phyloP scores from a whole-genome alignment of 64 coral and sea anemone genomes.

The Stylophora pistillata region DNA sequence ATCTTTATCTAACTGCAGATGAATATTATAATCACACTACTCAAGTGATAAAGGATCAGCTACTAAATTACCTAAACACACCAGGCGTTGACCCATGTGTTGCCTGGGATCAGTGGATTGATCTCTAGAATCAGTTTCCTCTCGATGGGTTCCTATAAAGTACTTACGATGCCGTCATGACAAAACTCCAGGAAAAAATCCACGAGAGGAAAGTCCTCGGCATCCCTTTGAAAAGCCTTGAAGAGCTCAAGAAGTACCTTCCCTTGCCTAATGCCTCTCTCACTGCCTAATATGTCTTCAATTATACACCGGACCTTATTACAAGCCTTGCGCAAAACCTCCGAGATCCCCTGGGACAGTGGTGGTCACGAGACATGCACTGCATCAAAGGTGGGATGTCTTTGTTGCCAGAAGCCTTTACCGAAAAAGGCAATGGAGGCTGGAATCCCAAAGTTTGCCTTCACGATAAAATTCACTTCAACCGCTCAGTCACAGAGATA shows the following conservation, averaged over 20 bases:
- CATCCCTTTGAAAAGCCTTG: not conserved
- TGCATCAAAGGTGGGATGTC: conserved; percentile 34
- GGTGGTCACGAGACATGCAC: conserved; percentile 53
- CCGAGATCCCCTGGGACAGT: conserved; percentile 33
- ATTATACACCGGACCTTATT: conserved; percentile 44
- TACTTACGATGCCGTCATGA: conserved; percentile 14
- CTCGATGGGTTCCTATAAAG: too few relatives aligned
- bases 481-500: conserved; percentile 42
- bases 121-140: conserved; percentile 48
- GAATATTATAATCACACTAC: conserved; percentile 26
- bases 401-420: too few relatives aligned
- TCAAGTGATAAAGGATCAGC: conserved; percentile 39
- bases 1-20: conserved; percentile 41
- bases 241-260: conserved; percentile 32
- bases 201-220: not conserved
- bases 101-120: conserved; percentile 42
- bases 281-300: conserved; percentile 26
- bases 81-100: not conserved
- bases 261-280: conserved; percentile 38
- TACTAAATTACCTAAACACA: not conserved
- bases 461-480: too few relatives aligned
- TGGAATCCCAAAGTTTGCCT: too few relatives aligned
- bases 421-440: too few relatives aligned
- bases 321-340: conserved; percentile 45
- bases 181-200: conserved; percentile 8